Percentiles rank a stretch among this genome's conserved stretches.
Evolutionary conservation across 2,797 vertebrate species (phyloP).

Genomic region (Manis pentadactyla): DNA sequence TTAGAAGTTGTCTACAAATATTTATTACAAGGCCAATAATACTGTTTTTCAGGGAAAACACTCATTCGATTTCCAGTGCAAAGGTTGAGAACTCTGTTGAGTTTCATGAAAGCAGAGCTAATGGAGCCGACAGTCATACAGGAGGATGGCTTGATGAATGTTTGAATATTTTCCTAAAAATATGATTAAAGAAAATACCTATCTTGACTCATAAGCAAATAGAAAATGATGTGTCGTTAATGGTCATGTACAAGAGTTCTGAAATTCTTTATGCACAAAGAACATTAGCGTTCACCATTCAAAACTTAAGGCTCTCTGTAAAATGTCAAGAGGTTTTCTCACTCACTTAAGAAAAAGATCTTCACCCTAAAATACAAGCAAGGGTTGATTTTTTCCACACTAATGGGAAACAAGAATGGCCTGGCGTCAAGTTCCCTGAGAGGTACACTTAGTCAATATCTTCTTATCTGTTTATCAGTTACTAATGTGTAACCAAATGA

Average conservation of each 20-base stretch:
- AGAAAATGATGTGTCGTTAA: slow-evolving; percentile 57
- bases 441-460: slow-evolving; percentile 58
- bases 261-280: slow-evolving; percentile 55
- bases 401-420: slow-evolving; percentile 68
- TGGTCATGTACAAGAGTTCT: slow-evolving; percentile 5
- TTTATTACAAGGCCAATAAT: slow-evolving; percentile 2
- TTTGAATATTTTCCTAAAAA: slow-evolving; percentile 44
- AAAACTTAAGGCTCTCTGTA: slow-evolving; percentile 60
- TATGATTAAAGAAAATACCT: background rate
- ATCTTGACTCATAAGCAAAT: slow-evolving; percentile 44
- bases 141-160: background rate
- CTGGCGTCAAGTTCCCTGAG: slow-evolving; percentile 43
- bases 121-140: background rate
- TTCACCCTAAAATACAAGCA: slow-evolving; percentile 67
- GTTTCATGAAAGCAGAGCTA: background rate
- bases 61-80: slow-evolving; percentile 30
- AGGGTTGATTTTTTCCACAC: slow-evolving; percentile 68
- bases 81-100: slow-evolving; percentile 31
- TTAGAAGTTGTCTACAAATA: background rate
- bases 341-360: slow-evolving; percentile 73
- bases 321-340: slow-evolving; percentile 81
- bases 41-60: background rate
- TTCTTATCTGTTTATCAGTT: slow-evolving; percentile 68
- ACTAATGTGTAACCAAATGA: slow-evolving; percentile 69
- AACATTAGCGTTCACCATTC: slow-evolving; percentile 57